Base-by-base conservation (phyloP, 1,140 invertebrate species). In the Anthonomus grandis region DNA sequence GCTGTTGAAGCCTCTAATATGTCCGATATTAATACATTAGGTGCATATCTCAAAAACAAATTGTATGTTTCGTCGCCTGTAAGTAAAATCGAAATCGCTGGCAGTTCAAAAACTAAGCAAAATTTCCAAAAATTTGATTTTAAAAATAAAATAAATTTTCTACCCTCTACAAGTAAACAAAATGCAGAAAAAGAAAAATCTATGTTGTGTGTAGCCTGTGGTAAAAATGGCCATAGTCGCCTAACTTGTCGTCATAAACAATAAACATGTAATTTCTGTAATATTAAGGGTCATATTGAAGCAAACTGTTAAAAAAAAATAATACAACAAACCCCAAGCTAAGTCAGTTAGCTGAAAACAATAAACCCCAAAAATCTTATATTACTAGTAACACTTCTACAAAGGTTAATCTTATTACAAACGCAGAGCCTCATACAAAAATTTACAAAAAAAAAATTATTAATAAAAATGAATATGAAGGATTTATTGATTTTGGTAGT, bases 1-100 rank as follows among this genome's bases (percentile, higher is more conserved):
- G n/a, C n/a, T n/a, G n/a, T n/a, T n/a, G n/a, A n/a, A 41, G 49
- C 49, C 15, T 52, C 22, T 3, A 52, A 52, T 23, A 52, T 47
- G 45, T 13, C 9, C 2, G 13, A 47, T 24, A 25, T 47, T 2
- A 47, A 42, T 41, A 21, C 13, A 2, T 37, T 52, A 41, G 49
- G n/a, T n/a, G n/a, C n/a, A n/a, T n/a, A n/a, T n/a, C n/a, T n/a
- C n/a, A n/a, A n/a, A n/a, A n/a, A n/a, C 15, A 23, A n/a, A 13
- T 4, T 52, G 41, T 24, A 18, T 52, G n/a, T n/a, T n/a, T n/a
- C n/a, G n/a, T n/a, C n/a, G n/a, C n/a, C n/a, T n/a, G n/a, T n/a
- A n/a, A n/a, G n/a, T 44, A 52, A 52, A 22, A 42, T 8, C 27
- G n/a, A 52, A 52, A 52, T 52, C 41, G 0, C 38, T 9, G 4